phyloP scores from a whole-genome alignment of 2,797 vertebrate species.

The Brachymystax lenok region DNA sequence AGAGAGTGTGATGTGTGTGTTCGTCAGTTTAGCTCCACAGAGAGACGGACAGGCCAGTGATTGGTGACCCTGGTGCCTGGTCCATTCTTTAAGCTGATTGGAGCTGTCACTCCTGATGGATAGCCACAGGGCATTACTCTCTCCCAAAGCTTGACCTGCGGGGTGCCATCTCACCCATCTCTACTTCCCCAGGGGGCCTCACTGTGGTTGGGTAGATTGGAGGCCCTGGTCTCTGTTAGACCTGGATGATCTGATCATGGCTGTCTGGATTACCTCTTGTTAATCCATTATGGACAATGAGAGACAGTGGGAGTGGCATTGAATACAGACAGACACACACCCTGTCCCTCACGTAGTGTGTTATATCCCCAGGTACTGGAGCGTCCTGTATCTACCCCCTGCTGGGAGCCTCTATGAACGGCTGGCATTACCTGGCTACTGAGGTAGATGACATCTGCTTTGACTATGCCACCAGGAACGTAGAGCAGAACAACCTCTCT shows the following conservation, averaged over 20 bases:
- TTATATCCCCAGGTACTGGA: conserved; percentile 85
- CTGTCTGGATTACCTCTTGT: conserved; percentile 38
- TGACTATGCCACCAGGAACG: conserved; percentile 95
- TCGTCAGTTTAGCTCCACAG: conserved; percentile 12
- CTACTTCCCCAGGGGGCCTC: conserved; percentile 1
- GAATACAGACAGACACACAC: neutral
- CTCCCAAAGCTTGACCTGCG: conserved; percentile 21
- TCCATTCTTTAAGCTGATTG: conserved; percentile 38
- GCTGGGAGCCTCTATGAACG: conserved; percentile 94
- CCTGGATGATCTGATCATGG: conserved; percentile 56
- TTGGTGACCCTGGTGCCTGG: conserved; percentile 38
- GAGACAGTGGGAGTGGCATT: conserved; percentile 25
- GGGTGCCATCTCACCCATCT: neutral
- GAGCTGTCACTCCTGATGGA: conserved; percentile 63
- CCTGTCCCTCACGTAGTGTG: neutral
- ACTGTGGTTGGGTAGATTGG: conserved; percentile 25
- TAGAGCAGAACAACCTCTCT: conserved; percentile 93
- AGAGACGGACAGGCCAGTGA: conserved; percentile 29
- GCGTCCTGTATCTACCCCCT: conserved; percentile 98
- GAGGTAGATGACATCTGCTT: conserved; percentile 99
- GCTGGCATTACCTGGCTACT: conserved; percentile 98
- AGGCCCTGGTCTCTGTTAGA: conserved; percentile 33
- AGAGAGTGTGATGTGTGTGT: neutral
- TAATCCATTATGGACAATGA: conserved; percentile 42
- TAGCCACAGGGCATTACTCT: conserved; percentile 39